A percentile compares a stretch with the other conserved stretches of the same genome.
These are phyloP conservation scores for Siniperca undulata DNA, from an alignment of 2,797 vertebrate species.

Conservation along the genomic window DNA sequence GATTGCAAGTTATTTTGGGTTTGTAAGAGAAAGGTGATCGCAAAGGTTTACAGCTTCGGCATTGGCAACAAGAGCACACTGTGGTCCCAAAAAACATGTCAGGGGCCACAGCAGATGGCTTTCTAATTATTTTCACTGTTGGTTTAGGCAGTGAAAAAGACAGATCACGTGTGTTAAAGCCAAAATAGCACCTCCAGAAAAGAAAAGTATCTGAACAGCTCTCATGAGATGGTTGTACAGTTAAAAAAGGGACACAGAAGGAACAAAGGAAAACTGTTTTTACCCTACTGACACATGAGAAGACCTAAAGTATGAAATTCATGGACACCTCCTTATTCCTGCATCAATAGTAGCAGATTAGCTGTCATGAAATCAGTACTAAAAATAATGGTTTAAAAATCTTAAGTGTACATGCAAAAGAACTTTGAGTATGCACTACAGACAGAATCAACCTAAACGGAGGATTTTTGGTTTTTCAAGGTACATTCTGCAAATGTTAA, in stretches of 20 bases:
- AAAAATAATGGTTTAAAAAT: background rate
- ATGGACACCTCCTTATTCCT: background rate
- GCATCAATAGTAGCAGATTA: background rate
- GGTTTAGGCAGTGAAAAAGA: slow-evolving; percentile 4
- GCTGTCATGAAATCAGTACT: background rate
- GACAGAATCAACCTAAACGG: background rate
- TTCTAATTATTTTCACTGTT: slow-evolving; percentile 32
- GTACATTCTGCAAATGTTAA: slow-evolving; percentile 5
- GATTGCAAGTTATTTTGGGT: slow-evolving; percentile 39
- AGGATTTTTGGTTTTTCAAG: slow-evolving; percentile 5
- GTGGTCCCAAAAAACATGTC: slow-evolving; percentile 50
- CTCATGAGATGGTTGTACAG: background rate
- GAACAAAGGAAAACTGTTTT: background rate
- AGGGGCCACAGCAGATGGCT: slow-evolving; percentile 10
- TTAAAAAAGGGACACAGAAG: background rate
- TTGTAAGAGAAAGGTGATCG: slow-evolving; percentile 51
- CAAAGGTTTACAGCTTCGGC: slow-evolving; percentile 40
- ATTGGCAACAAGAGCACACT: slow-evolving; percentile 21
- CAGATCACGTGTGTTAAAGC: background rate
- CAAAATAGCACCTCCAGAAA: slow-evolving; percentile 31
- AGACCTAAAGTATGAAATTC: background rate
- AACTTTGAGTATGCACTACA: background rate
- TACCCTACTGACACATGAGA: background rate
- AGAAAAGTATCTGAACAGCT: background rate
- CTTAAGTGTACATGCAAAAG: background rate